These are phyloP conservation scores for Sylvia borin DNA, from an alignment of 2,797 vertebrate genomes.

Conservation along the genomic window DNA sequence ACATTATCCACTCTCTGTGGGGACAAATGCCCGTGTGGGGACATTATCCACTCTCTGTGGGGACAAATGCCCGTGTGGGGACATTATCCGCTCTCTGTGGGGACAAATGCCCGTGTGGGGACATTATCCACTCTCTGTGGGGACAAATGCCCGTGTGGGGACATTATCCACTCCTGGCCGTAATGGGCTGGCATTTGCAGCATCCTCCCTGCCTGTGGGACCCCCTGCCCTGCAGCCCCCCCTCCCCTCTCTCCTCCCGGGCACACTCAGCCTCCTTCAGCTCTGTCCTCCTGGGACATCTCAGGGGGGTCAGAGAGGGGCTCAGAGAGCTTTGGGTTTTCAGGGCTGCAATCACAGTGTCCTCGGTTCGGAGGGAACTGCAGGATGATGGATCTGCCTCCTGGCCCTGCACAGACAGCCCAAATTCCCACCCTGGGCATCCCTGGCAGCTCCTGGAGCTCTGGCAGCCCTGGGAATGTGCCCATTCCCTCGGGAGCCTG, in stretches of 20 bases:
- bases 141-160: too few species aligned
- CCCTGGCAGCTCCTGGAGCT: not conserved
- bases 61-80: too few species aligned
- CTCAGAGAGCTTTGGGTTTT: accelerated
- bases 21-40: too few species aligned
- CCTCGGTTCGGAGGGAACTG: not conserved
- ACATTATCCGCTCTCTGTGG: too few species aligned
- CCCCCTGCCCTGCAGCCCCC: not conserved
- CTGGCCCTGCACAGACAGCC: not conserved
- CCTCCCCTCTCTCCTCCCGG: not conserved
- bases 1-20: too few species aligned
- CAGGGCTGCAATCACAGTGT: accelerated
- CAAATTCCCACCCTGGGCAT: not conserved
- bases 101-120: too few species aligned
- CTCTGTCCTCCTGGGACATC: not conserved
- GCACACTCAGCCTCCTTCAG: not conserved
- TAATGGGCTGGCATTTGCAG: conserved; percentile 27
- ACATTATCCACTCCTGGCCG: not conserved
- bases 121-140: too few species aligned
- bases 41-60: too few species aligned
- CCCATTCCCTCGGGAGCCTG: not conserved
- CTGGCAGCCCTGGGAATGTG: accelerated
- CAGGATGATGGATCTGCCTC: not conserved
- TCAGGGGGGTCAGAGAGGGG: accelerated
- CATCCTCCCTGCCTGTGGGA: not conserved